A percentile compares a stretch with the other conserved stretches of the same genome.
Evolutionary conservation across 2,888 invertebrate genomes (phyloP).

Genomic region (Geotrupes spiniger): DNA sequence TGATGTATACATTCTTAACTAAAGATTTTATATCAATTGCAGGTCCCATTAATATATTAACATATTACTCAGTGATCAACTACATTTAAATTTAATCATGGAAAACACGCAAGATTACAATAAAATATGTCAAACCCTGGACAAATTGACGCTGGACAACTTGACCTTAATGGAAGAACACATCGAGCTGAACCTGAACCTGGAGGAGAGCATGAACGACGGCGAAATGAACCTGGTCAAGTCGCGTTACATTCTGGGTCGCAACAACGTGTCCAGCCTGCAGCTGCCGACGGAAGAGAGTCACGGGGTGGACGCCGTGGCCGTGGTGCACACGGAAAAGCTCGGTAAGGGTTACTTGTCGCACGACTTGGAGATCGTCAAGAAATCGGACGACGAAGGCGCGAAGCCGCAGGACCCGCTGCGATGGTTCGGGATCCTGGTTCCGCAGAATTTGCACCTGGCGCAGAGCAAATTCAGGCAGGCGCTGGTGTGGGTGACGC

Average conservation of each 20-base stretch:
- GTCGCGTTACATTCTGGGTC: conserved; percentile 75
- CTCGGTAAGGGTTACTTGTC: conserved; percentile 40
- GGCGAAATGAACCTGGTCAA: conserved; percentile 76
- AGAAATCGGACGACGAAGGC: conserved; percentile 42
- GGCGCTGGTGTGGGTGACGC: conserved; percentile 63
- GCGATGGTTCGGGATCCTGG: conserved; percentile 84
- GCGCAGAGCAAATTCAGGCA: conserved; percentile 74
- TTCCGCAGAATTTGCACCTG: conserved; percentile 73
- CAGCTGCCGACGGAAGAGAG: conserved; percentile 68
- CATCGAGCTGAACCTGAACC: conserved; percentile 62
- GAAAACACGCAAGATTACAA: conserved; percentile 33
- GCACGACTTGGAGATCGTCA: conserved; percentile 42
- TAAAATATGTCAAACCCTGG: conserved; percentile 60
- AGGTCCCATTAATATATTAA: no score
- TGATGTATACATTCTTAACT: no score
- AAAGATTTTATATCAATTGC: no score
- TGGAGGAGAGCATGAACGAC: conserved; percentile 66
- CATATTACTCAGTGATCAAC: no score
- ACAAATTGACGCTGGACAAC: conserved; percentile 66
- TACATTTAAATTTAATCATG: no score
- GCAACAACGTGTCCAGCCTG: conserved; percentile 65
- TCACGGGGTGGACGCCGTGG: conserved; percentile 51
- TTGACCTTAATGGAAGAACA: conserved; percentile 73
- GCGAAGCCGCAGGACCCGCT: conserved; percentile 61
- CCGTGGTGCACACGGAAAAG: conserved; percentile 42